A percentile compares a stretch with the other conserved stretches of the same genome.
These are phyloP conservation scores for Chelon labrosus DNA, from an alignment of 2,797 vertebrate species.

Conservation along the genomic window DNA sequence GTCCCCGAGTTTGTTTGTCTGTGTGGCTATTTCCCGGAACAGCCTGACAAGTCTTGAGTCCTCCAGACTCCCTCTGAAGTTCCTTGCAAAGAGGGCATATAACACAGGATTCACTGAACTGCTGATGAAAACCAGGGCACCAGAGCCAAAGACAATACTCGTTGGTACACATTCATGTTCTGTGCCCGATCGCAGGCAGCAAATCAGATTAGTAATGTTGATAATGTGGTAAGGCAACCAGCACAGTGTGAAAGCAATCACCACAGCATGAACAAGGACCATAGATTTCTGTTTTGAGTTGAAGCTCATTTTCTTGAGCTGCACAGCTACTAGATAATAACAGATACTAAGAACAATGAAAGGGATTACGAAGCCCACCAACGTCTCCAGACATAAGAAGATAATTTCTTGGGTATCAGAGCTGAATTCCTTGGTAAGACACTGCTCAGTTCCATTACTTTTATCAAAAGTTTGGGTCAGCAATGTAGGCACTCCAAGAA, in stretches of 20 bases:
- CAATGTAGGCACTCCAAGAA: slow-evolving; percentile 79
- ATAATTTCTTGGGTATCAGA: slow-evolving; percentile 62
- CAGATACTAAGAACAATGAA: slow-evolving; percentile 82
- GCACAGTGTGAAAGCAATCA: slow-evolving; percentile 83
- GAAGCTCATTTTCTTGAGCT: slow-evolving; percentile 78
- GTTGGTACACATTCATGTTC: slow-evolving; percentile 67
- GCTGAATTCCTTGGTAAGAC: slow-evolving; percentile 71
- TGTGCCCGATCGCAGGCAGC: slow-evolving; percentile 28
- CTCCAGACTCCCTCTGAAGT: slow-evolving; percentile 73
- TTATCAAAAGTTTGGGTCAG: slow-evolving; percentile 66
- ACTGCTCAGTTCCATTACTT: slow-evolving; percentile 29
- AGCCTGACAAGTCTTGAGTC: slow-evolving; percentile 76
- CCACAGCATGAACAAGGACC: slow-evolving; percentile 77
- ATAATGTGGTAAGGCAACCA: slow-evolving; percentile 88
- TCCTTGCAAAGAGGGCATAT: slow-evolving; percentile 82
- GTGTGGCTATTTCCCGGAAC: slow-evolving; percentile 81
- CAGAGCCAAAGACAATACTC: slow-evolving; percentile 68
- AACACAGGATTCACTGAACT: slow-evolving; percentile 88
- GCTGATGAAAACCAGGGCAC: slow-evolving; percentile 85
- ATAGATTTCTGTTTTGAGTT: slow-evolving; percentile 81
- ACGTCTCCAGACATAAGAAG: slow-evolving; percentile 78
- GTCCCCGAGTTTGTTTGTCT: slow-evolving; percentile 50
- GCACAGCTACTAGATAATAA: slow-evolving; percentile 81
- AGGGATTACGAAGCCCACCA: slow-evolving; percentile 85
- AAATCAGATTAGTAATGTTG: slow-evolving; percentile 72